Evolutionary conservation across 2,797 vertebrate species (phyloP), one percentile per base, ranked within the genome.

Genomic region (Pantherophis vulpinus): DNA sequence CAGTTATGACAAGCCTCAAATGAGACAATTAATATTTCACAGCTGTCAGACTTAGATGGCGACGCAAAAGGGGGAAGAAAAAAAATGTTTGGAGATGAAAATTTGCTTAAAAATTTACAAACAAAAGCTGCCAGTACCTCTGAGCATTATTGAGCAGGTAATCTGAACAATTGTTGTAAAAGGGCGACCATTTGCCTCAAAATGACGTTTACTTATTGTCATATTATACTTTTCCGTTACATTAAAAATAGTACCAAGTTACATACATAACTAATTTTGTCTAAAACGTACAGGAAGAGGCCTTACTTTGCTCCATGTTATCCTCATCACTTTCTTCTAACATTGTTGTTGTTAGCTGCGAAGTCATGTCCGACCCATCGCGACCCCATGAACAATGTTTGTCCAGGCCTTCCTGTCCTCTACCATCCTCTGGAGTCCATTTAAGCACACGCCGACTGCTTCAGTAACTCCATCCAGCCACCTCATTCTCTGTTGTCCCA

Each of bases 1-100:
- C 90, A 91, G 92, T 51, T 90, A 93, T 95, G 93, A 94, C 90
- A 86, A 94, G 88, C 90, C 91, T 96, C 95, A 90, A 90, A 92
- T 92, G 79, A 95, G 92, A 95, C 90, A 89, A 94, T 93, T 60
- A 91, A 86, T 90, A 94, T 90, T 92, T 95, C 91, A 23, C 94
- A 90, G 92, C 90, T 93, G 93, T 91, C 54, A 92, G 91, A 8
- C 51, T 74, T 54, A 10, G 90, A 94, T 94, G 91, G 74, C 59
- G 59, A 87, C 0, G 18, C 86, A 90, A 94, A 27, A 87, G 92
- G 87, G 91, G 66, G 55, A 83, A n/a, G 4, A 74, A 25, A 29
- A 83, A 11, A 32, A 91, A 87, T 20, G 4, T 86, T 87, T 91
- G 61, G 47, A 63, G 47, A 32, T 3, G 37, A 42, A 29, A 90